Percentiles rank a stretch among this genome's conserved stretches.
Conservation (phyloP, 2,888 invertebrate genomes). For the Adelognathus sp. region DNA sequence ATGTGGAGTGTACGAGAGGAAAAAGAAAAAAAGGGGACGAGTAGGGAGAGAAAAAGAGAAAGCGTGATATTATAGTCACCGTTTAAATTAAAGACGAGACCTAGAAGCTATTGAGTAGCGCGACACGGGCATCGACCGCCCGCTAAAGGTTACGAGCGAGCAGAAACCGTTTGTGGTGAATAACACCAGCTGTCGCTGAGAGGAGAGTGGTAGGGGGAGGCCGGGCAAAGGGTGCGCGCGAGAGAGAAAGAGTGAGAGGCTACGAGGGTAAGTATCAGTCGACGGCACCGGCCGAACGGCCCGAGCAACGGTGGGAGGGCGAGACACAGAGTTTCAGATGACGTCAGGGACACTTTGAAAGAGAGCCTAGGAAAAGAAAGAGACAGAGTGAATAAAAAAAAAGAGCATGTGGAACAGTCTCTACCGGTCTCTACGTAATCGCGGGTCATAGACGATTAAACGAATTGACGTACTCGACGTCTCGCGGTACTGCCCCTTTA, state of each 20-base stretch:
- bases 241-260: background rate
- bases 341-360: conserved; percentile 58
- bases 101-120: conserved; percentile 68
- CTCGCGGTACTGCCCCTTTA: conserved; percentile 53
- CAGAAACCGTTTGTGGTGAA: conserved; percentile 64
- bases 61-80: conserved; percentile 51
- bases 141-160: conserved; percentile 72
- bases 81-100: conserved; percentile 68
- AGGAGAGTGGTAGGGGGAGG: background rate
- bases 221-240: background rate
- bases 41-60: background rate
- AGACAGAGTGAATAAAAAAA: too few relatives aligned
- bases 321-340: conserved; percentile 28
- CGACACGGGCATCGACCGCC: conserved; percentile 71
- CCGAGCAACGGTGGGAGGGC: background rate
- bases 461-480: conserved; percentile 55
- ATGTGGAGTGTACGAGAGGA: background rate
- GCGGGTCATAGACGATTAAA: conserved; percentile 45
- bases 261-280: background rate
- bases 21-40: background rate
- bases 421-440: conserved; percentile 48
- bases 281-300: background rate
- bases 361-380: too few relatives aligned
- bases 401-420: conserved; percentile 19
- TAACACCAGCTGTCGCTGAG: conserved; percentile 68